These are phyloP conservation scores for Muntiacus muntjak DNA, from an alignment of 2,113 vertebrate genomes.

Conservation along the genomic window DNA sequence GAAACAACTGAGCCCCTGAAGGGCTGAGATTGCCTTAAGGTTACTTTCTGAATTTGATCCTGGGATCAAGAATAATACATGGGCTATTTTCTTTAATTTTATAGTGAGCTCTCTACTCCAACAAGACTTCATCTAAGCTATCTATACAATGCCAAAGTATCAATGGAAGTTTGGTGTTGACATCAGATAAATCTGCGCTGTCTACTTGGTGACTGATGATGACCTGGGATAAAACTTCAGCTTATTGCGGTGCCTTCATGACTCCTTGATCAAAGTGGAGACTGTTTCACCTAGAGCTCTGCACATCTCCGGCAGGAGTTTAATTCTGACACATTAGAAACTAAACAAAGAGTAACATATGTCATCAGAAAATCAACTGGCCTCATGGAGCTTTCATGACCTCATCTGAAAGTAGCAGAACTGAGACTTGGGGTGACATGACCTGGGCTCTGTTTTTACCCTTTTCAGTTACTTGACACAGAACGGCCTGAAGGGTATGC, in stretches of 20 bases:
- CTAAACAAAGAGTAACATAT: not conserved
- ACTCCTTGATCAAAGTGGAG: not conserved
- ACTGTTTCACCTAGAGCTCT: not conserved
- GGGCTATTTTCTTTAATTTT: constrained; percentile 44
- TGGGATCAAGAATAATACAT: constrained; percentile 38
- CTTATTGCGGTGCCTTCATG: not conserved
- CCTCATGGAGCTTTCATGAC: not conserved
- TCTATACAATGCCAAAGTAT: not conserved
- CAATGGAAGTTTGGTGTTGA: not conserved
- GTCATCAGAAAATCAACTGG: constrained; percentile 5
- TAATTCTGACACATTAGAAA: not conserved
- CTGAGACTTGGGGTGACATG: not conserved
- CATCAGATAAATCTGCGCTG: not conserved
- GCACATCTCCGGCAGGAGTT: not conserved
- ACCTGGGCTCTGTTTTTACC: not conserved
- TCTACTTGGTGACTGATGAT: not conserved
- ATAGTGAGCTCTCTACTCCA: not conserved
- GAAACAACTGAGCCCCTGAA: constrained; percentile 28
- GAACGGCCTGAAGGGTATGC: not conserved
- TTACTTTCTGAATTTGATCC: constrained; percentile 19
- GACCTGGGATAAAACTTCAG: not conserved
- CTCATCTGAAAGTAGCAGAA: not conserved
- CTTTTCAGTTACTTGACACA: not conserved
- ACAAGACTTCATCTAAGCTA: not conserved
- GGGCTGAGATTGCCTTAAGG: constrained; percentile 15